phyloP scores from a whole-genome alignment of 2,113 vertebrate species.

The Gorilla gorilla region DNA sequence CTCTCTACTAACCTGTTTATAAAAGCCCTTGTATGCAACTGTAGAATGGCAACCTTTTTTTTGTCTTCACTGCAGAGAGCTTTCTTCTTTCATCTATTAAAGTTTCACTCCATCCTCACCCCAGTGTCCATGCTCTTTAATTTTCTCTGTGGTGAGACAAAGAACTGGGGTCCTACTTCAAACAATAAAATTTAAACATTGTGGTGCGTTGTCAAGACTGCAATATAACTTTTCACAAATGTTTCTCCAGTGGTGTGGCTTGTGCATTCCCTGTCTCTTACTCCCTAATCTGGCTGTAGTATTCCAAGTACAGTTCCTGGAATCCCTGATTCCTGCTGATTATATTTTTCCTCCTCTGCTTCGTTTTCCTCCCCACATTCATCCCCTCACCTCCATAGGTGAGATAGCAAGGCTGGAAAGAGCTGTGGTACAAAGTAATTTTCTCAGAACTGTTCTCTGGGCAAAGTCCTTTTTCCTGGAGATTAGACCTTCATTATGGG shows the following conservation, averaged over 20 bases:
- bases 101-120: too few species aligned
- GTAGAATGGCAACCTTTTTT: too few species aligned
- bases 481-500: not conserved
- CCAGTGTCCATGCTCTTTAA: too few species aligned
- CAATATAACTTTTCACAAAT: not conserved
- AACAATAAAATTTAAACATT: too few species aligned
- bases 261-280: not conserved
- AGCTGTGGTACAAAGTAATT: not conserved
- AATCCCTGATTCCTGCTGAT: not conserved
- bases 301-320: not conserved
- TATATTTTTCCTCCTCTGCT: not conserved
- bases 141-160: too few species aligned
- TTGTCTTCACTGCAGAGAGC: too few species aligned
- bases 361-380: not conserved
- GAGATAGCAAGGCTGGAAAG: too few species aligned
- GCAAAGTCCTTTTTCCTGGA: not conserved
- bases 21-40: too few species aligned
- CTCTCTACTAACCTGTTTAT: too few species aligned
- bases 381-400: not conserved
- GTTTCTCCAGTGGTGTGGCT: not conserved
- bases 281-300: not conserved
- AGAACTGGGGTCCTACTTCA: too few species aligned
- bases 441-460: not conserved
- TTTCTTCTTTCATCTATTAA: too few species aligned
- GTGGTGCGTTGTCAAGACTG: too few species aligned